Evolutionary conservation across 2,113 vertebrate species (phyloP), one percentile per base, ranked within the genome.

Genomic region (Clarias macrocephalus): DNA sequence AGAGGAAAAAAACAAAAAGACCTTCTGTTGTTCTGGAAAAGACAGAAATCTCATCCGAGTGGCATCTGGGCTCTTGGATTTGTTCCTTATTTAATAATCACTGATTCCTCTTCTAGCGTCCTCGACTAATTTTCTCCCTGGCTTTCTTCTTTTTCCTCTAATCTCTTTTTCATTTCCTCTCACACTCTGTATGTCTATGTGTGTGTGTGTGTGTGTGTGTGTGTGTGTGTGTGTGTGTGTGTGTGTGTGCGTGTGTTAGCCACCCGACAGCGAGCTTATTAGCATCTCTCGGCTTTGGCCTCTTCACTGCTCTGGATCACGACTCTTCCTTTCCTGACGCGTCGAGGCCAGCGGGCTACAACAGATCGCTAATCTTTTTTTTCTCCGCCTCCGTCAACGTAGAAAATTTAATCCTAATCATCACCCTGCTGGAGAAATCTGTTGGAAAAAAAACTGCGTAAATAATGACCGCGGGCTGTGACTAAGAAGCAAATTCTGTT

Each of bases 1-100:
- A 21, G 21, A 10, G 11, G 76, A 11, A 68, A 68, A 59, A 21
- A 37, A 62, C 37, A 76, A 33, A 85, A 54, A 73, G 37, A 62
- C 73, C 59, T 77, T 85, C 84, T 85, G 84, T 65, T 25, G 42
- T 65, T 65, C 84, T 85, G 57, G 84, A n/a, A 18, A 33, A 52
- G 21, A 66, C 48, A 1, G 75, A 56, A 54, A 52, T 54, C 73
- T 66, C 59, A 33, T 85, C 73, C 79, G 63, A 63, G 84, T 52
- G 72, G 37, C 84, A 85, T 77, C 84, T 85, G 84, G 59, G 54
- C 60, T 79, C 73, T 59, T 85, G 84, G 84, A 85, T 11, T n/a
- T n/a, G 73, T 56, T 85, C 84, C 84, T 85, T 85, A 79, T 85
- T 85, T 85, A 85, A 85, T 79, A 79, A 85, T 76, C 73, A 4